Evolutionary conservation across 2,888 invertebrate genomes (phyloP), one percentile per base, ranked within the genome.

Genomic region (Agrypnus murinus): DNA sequence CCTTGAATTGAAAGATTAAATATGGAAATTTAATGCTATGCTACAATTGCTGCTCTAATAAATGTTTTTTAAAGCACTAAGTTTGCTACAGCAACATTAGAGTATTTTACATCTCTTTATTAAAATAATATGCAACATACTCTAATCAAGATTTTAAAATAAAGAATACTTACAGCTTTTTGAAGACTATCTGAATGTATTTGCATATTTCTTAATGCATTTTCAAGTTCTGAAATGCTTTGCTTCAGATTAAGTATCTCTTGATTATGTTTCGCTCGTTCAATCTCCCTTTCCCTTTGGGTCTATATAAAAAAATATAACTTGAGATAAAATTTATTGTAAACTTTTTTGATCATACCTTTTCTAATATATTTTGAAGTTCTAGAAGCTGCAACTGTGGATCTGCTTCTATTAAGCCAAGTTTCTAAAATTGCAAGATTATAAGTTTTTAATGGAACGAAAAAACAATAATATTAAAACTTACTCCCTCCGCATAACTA

Each of bases 81-180:
- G 2, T 5, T 25, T 25, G 25, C 25, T 25, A 25, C 5, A 3
- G 5, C 25, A 25, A 3, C 5, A 25, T 25, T 7, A 34, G 34
- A 34, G 6, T 9, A 34, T 7, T 7, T 9, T 38, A 38, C 38
- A 38, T 38, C n/a, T n/a, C n/a, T n/a, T n/a, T 3, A 25, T 25
- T 25, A 25, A 25, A 25, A 25, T 25, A 25, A 25, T 25, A 25
- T 8, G 2, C 12, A 5, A 10, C 10, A 12, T 12, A 38, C 1
- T 10, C 38, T 4, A 38, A 38, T 4, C n/a, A n/a, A n/a, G n/a
- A n/a, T n/a, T n/a, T n/a, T n/a, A n/a, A n/a, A n/a, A n/a, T n/a
- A n/a, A n/a, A n/a, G n/a, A n/a, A n/a, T n/a, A 81, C 82, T 83
- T 80, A 85, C 85, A 17, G 84, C 84, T 69, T 77, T 80, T 74